Evolutionary conservation across 2,888 invertebrate genomes (phyloP).

Genomic region (Polymixis flavicincta): DNA sequence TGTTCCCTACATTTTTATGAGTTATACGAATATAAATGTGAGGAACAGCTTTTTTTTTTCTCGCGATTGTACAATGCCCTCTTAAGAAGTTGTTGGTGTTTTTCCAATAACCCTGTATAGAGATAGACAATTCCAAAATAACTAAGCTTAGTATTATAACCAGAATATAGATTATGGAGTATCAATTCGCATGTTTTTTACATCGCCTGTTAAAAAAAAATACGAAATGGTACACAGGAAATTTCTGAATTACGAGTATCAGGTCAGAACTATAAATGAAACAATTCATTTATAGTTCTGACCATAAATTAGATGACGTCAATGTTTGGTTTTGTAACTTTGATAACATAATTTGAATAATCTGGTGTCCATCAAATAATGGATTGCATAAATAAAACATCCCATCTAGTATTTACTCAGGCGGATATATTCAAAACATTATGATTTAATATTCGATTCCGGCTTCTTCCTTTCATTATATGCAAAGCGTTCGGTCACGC

Average conservation of each 20-base stretch:
- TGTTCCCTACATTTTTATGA: too few species aligned
- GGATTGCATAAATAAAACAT: slow-evolving; percentile 45
- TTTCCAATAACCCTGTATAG: too few species aligned
- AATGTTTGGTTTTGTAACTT: slow-evolving; percentile 15
- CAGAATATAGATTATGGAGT: background rate
- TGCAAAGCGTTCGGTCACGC: slow-evolving; percentile 74
- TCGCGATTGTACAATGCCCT: too few species aligned
- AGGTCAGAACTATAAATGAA: too few species aligned
- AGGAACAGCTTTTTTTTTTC: too few species aligned
- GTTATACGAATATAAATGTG: too few species aligned
- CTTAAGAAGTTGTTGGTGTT: too few species aligned
- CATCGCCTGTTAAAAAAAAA: background rate
- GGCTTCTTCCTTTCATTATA: slow-evolving; percentile 74
- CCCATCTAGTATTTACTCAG: slow-evolving; percentile 47
- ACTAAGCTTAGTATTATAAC: background rate
- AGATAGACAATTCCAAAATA: too few species aligned
- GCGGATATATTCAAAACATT: slow-evolving; percentile 58
- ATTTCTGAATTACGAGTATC: background rate
- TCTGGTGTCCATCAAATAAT: slow-evolving; percentile 34
- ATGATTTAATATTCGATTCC: slow-evolving; percentile 70
- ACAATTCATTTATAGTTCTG: background rate
- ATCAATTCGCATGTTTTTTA: too few species aligned
- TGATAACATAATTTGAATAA: slow-evolving; percentile 26
- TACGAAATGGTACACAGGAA: too few species aligned
- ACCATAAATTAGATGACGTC: background rate